Evolutionary conservation across 2,888 invertebrate species (phyloP), one percentile per base, ranked within the genome.

Genomic region (Drosophila fulvimacula): DNA sequence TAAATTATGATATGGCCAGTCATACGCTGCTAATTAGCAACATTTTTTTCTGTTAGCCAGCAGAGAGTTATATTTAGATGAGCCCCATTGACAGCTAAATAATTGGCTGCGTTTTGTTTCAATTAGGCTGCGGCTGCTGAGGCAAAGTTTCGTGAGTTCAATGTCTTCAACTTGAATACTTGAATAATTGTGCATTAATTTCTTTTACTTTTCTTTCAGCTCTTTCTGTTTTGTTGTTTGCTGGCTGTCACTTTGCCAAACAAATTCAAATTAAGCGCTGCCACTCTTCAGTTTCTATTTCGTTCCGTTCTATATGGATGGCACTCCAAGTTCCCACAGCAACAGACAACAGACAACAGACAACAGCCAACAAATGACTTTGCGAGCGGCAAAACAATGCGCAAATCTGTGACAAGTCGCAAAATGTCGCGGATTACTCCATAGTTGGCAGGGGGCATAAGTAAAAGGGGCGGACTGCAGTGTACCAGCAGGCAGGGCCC

Each of bases 371-470:
- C 49, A 71, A 80, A 87, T 81, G 76, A 76, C 64, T 69, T 73
- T 48, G 42, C 46, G n/a, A 42, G 41, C 56, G 60, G 60, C 63
- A 51, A 68, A 72, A 83, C 69, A 83, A 71, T 81, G 76, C 64
- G 55, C 66, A 79, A 71, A 77, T 77, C 76, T 75, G 59, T 52
- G 79, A 76, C 70, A 80, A 82, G 68, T 78, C 84, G 67, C 67
- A 62, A 84, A 76, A 79, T 69, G 79, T 74, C 70, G 79, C 79
- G 83, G 86, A 88, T 83, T 83, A 85, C 78, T 69, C 57, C 52
- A 36, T 38, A 51, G 62, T 32, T 24, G 30, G 19, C 10, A 19
- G n/a, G 38, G 2, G 3, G 27, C 2, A 1, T 21, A 41, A 24
- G 41, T 21, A 30, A n/a, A 46, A 55, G 49, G 48, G 60, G 68